A percentile compares a stretch with the other conserved stretches of the same genome.
Evolutionary conservation across 2,888 invertebrate species (phyloP).

Genomic region (Drosophila prolongata): DNA sequence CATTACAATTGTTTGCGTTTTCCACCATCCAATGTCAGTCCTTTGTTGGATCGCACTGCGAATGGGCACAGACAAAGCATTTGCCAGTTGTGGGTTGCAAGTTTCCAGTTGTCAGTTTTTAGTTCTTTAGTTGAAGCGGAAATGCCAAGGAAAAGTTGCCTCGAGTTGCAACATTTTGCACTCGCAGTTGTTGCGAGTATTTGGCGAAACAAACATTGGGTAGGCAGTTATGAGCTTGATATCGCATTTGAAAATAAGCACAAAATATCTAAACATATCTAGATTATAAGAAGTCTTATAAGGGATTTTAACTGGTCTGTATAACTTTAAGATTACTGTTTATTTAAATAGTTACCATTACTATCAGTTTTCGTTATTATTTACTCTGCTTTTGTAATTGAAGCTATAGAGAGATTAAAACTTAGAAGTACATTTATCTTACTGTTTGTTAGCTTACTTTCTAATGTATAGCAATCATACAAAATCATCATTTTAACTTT

Average conservation of each 20-base stretch:
- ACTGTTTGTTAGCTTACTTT: too few species aligned
- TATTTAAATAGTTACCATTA: too few species aligned
- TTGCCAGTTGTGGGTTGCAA: constrained; percentile 29
- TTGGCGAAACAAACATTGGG: constrained; percentile 6
- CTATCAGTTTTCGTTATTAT: too few species aligned
- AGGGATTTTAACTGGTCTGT: too few species aligned
- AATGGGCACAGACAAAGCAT: constrained; percentile 41
- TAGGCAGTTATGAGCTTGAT: neutral
- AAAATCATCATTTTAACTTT: neutral
- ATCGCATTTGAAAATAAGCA: too few species aligned
- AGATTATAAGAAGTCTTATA: too few species aligned
- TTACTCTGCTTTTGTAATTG: too few species aligned
- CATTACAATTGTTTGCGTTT: constrained; percentile 80
- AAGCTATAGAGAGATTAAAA: too few species aligned
- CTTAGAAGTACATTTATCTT: too few species aligned
- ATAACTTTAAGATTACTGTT: too few species aligned
- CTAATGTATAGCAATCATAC: too few species aligned
- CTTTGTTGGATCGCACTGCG: constrained; percentile 33
- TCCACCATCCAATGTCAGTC: constrained; percentile 63
- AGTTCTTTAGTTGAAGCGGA: constrained; percentile 14
- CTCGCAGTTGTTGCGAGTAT: neutral
- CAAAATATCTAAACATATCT: too few species aligned
- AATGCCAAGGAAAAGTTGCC: constrained; percentile 18
- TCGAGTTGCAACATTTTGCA: constrained; percentile 8
- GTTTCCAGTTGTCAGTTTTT: constrained; percentile 28